phyloP scores from a whole-genome alignment of 2,888 invertebrate species.

The Antheraea yamamai region DNA sequence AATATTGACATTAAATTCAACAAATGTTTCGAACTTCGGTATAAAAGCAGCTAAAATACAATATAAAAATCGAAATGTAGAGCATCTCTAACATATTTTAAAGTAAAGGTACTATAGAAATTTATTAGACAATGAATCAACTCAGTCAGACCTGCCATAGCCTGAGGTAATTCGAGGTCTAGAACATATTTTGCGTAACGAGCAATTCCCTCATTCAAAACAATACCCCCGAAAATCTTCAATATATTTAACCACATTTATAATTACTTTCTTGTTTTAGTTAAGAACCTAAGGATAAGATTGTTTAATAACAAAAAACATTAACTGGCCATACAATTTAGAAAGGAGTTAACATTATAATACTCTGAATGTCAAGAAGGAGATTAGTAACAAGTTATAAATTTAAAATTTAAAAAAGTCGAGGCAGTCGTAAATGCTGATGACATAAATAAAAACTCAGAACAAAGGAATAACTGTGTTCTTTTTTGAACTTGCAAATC shows the following conservation, averaged over 20 bases:
- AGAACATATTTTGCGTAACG: constrained; percentile 18
- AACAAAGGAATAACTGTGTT: too few relatives aligned
- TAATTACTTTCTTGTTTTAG: background rate
- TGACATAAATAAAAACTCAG: too few relatives aligned
- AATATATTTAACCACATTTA: background rate
- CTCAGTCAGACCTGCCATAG: constrained; percentile 16
- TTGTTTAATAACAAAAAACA: background rate
- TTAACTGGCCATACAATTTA: background rate
- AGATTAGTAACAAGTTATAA: too few relatives aligned
- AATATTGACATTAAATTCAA: background rate
- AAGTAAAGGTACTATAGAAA: background rate
- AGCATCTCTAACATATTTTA: background rate
- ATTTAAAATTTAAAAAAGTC: too few relatives aligned
- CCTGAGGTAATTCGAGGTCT: constrained; percentile 20
- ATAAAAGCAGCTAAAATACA: background rate
- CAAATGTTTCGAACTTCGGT: background rate
- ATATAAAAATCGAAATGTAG: background rate
- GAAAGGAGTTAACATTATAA: background rate
- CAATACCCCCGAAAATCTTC: constrained; percentile 9
- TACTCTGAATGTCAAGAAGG: background rate
- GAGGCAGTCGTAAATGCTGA: too few relatives aligned
- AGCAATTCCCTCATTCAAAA: constrained; percentile 22
- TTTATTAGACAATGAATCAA: constrained; percentile 15
- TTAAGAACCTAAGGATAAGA: background rate
- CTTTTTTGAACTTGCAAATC: too few relatives aligned